Conservation (phyloP, 2,888 invertebrate species). For the Philonicus albiceps region DNA sequence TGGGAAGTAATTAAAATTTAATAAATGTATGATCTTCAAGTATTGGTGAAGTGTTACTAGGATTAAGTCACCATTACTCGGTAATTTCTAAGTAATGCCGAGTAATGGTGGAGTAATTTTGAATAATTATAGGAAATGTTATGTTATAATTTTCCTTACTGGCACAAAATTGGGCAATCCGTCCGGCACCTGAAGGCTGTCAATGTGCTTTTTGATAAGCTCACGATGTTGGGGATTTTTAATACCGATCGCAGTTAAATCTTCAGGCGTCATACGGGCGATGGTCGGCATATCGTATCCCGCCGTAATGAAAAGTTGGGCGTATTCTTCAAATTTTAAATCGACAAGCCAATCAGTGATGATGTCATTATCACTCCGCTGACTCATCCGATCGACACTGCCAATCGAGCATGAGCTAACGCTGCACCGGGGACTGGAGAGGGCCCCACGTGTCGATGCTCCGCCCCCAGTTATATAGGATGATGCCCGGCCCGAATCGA, state of each 20-base stretch:
- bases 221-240: slow-evolving; percentile 98
- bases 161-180: slow-evolving; percentile 95
- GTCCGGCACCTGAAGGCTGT: slow-evolving; percentile 91
- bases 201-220: slow-evolving; percentile 94
- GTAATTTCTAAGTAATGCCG: too few species aligned
- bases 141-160: slow-evolving; percentile 67
- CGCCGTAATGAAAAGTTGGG: slow-evolving; percentile 88
- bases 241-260: slow-evolving; percentile 86
- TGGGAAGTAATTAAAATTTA: too few species aligned
- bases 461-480: slow-evolving; percentile 70
- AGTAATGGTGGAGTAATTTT: too few species aligned
- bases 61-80: too few species aligned
- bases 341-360: slow-evolving; percentile 94
- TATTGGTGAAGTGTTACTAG: too few species aligned
- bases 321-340: slow-evolving; percentile 93
- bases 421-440: slow-evolving; percentile 74
- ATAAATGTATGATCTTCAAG: too few species aligned
- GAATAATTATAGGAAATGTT: too few species aligned
- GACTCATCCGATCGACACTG: slow-evolving; percentile 76
- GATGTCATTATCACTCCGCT: slow-evolving; percentile 86
- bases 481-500: slow-evolving; percentile 92
- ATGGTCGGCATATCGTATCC: slow-evolving; percentile 98
- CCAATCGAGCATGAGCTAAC: slow-evolving; percentile 82
- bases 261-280: slow-evolving; percentile 99
- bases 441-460: slow-evolving; percentile 64